These are phyloP conservation scores for Crax fasciolata DNA, from an alignment of 2,797 vertebrate species.

Conservation along the genomic window DNA sequence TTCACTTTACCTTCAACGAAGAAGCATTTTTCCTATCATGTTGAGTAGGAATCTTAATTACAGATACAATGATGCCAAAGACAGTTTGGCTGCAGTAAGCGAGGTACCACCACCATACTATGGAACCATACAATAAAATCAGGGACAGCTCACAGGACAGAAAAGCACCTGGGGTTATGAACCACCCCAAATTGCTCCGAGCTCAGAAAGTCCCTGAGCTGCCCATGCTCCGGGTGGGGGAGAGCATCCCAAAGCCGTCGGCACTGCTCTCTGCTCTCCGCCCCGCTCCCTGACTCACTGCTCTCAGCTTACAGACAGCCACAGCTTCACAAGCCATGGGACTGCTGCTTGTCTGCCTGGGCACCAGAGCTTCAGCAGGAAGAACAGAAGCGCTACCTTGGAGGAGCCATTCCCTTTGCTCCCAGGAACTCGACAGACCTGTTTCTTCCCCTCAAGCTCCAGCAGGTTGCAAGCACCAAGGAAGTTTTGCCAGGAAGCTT, in stretches of 20 bases:
- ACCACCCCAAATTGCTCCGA: background rate
- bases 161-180: background rate
- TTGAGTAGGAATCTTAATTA: background rate
- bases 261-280: fast-evolving
- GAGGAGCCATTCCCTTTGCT: background rate
- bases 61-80: background rate
- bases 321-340: background rate
- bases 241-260: fast-evolving
- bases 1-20: background rate
- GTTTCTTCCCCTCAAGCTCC: background rate
- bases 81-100: background rate
- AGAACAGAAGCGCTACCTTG: background rate
- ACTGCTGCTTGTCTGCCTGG: background rate
- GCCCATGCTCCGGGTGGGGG: background rate
- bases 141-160: background rate
- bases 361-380: background rate
- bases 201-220: background rate
- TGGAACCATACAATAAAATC: too few species aligned
- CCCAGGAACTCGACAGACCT: background rate
- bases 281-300: background rate
- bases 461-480: background rate
- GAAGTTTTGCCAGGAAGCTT: slow-evolving; percentile 18
- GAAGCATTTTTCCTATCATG: background rate
- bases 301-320: background rate
- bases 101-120: background rate